phyloP scores from a whole-genome alignment of 2,113 vertebrate species.

The Pampusana beccarii region DNA sequence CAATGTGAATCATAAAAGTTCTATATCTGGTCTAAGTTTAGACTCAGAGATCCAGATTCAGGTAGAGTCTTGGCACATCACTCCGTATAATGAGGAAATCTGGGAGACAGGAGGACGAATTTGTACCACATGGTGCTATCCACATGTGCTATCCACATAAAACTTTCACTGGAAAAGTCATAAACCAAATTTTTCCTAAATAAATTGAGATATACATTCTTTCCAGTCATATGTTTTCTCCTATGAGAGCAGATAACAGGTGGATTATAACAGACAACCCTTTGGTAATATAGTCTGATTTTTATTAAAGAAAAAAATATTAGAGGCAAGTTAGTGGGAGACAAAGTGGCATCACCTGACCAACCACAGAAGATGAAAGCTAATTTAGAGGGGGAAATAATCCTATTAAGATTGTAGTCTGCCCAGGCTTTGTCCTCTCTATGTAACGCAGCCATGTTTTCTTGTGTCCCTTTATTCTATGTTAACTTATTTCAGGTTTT shows the following conservation, averaged over 20 bases:
- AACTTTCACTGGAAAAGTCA: conserved; percentile 12
- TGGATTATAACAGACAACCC: not conserved
- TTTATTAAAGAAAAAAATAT: not conserved
- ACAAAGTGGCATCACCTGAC: not conserved
- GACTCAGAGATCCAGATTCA: not conserved
- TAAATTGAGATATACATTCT: not conserved
- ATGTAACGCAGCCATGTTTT: not conserved
- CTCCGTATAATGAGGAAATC: not conserved
- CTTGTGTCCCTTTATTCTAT: not conserved
- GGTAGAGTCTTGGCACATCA: not conserved
- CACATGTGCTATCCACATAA: not conserved
- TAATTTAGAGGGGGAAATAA: not conserved
- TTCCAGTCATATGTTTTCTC: not conserved
- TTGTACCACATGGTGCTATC: not conserved
- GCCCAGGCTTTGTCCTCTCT: not conserved
- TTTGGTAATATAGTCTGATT: conserved; percentile 15
- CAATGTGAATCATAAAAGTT: not conserved
- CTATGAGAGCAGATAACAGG: not conserved
- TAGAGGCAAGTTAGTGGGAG: not conserved
- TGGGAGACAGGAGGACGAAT: not conserved
- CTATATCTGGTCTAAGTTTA: not conserved
- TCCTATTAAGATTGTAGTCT: not conserved
- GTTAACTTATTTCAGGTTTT: conserved; percentile 41
- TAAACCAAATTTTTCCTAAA: not conserved
- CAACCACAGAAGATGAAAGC: not conserved